These are phyloP conservation scores for Coracias cyanogaster DNA, from an alignment of 2,797 vertebrate species.

Conservation along the genomic window DNA sequence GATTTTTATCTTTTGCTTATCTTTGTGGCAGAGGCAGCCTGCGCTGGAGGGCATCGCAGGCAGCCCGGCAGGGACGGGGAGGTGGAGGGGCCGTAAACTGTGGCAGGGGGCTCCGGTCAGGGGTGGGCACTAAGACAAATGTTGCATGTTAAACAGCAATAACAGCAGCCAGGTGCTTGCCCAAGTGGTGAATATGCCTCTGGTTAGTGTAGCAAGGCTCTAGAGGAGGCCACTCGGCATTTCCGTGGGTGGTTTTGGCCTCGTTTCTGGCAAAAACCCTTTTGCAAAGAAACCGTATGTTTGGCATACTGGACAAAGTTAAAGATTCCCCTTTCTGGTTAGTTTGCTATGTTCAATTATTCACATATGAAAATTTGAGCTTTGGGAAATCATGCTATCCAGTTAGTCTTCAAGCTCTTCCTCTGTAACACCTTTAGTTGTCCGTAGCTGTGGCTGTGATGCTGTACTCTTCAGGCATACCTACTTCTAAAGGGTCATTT, in stretches of 20 bases:
- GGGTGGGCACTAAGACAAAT: neutral
- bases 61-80: neutral
- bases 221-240: rapidly evolving
- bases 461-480: slow-evolving; percentile 18
- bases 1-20: slow-evolving; percentile 10
- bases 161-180: neutral
- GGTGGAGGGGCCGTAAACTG: rapidly evolving
- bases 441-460: slow-evolving; percentile 31
- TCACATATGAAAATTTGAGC: neutral
- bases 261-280: neutral
- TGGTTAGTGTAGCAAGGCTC: rapidly evolving
- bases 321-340: neutral
- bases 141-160: rapidly evolving
- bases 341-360: neutral
- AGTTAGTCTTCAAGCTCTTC: slow-evolving; percentile 95
- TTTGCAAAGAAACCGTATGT: too few species aligned
- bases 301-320: neutral
- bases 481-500: neutral
- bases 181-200: rapidly evolving
- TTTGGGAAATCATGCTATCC: slow-evolving; percentile 91
- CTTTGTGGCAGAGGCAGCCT: neutral
- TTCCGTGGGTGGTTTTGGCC: neutral
- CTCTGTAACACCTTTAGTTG: slow-evolving; percentile 74
- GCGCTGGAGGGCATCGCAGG: neutral
- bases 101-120: rapidly evolving